Evolutionary conservation across 2,113 vertebrate genomes (phyloP), one percentile per base, ranked within the genome.

Genomic region (Crotalus viridis): DNA sequence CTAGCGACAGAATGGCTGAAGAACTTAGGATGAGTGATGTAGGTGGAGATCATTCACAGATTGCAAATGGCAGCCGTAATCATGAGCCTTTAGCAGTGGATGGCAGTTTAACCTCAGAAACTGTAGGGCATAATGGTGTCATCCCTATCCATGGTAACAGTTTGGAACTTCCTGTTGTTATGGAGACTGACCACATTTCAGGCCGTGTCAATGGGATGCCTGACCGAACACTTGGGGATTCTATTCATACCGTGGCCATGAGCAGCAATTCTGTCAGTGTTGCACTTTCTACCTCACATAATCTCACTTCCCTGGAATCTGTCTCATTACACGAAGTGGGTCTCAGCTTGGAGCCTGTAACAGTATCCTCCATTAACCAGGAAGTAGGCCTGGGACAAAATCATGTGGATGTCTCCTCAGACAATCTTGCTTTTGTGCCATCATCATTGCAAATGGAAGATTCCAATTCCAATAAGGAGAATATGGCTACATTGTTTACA

Each of bases 391-490:
- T 99, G 97, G 98, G 98, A 22, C 96, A 97, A 89, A 97, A 97
- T 81, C 98, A 98, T 0, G 98, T 98, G 48, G 97, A 98, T 92
- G 98, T 98, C 46, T 98, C 99, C 26, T 98, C 99, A 91, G 98
- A 98, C 96, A 99, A 98, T 97, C 98, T 99, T 94, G 98, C 99
- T 95, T 98, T 99, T 56, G 99, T 99, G 89, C 98, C 99, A 43
- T 97, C 98, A 59, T 98, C 98, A 5, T 97, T 99, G 94, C 99
- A 99, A 95, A 98, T 99, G 87, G 99, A 99, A 95, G 98, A 99
- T 94, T 99, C 99, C 93, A 98, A 98, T 88, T 98, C 99, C 10
- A 99, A 99, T 97, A 99, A 99, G 96, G 99, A 99, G 96, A 99
- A 98, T 95, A 98, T 99, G 98, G 98, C 98, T 85, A 97, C 98